Percentiles rank a stretch among this genome's conserved stretches.
phyloP scores from a whole-genome alignment of 2,797 vertebrate species.

The Protosalanx chinensis region DNA sequence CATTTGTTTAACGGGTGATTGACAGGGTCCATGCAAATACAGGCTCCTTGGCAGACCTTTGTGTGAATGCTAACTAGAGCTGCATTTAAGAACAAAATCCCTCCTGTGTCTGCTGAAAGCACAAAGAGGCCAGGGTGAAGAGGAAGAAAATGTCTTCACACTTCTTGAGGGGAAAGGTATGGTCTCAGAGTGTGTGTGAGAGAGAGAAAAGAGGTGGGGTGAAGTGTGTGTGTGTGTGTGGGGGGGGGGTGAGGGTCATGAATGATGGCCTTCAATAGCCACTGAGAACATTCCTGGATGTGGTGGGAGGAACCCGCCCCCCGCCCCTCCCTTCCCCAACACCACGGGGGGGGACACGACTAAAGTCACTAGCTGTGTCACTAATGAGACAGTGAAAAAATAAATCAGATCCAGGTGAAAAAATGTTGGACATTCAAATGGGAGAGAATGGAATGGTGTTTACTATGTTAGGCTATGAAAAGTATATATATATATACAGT shows the following conservation, averaged over 20 bases:
- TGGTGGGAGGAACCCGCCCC: conserved; percentile 1
- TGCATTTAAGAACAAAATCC: conserved; percentile 7
- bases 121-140: conserved; percentile 3
- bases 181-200: not conserved
- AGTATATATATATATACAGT: too few species aligned
- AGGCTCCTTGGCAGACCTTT: conserved; percentile 4
- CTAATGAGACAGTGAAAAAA: conserved; percentile 1
- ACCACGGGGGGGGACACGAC: not conserved
- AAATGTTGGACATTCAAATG: not conserved
- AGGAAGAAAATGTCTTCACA: conserved; percentile 25
- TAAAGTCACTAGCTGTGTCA: conserved; percentile 3
- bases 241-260: not conserved
- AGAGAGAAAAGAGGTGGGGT: too few species aligned
- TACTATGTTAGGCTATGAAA: too few species aligned
- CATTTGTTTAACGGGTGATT: conserved; percentile 30
- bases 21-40: conserved; percentile 25
- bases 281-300: conserved; percentile 17
- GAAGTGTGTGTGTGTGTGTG: too few species aligned
- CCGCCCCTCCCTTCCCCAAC: not conserved
- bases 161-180: conserved; percentile 14
- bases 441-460: too few species aligned
- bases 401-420: not conserved
- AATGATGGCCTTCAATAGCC: conserved; percentile 18
- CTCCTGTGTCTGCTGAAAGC: conserved; percentile 11
- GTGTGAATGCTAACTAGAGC: conserved; percentile 33